Base-by-base conservation (phyloP, 1,140 invertebrate species). In the Bombus waltoni region DNA sequence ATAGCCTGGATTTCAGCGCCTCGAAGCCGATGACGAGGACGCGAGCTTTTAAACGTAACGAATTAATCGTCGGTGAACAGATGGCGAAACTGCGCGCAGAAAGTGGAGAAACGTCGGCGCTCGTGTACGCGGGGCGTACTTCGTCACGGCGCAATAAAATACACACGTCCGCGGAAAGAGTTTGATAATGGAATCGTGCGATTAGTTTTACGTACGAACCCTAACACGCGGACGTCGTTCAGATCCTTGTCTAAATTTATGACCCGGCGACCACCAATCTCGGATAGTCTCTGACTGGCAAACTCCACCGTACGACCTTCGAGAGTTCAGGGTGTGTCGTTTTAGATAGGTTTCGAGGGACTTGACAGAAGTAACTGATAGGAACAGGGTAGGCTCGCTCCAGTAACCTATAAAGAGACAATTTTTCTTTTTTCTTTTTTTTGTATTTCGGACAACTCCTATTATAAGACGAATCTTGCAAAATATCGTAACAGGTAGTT, bases 331-430 rank as follows among this genome's bases (percentile, higher is more conserved):
- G 35, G 1, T 38, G 32, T 35, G 32, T 22, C 32, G n/a, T 66
- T 35, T 35, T 35, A 25, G 8, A 10, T 10, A 62, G 28, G n/a
- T 13, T 62, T 38, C 35, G 22, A 68, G 35, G 9, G 3, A 68
- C 32, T 8, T 22, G 65, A 53, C 47, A 53, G 18, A 22, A 53
- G 6, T 66, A 15, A 1, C 15, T 8, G 6, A 66, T 18, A 35
- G 2, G 13, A 8, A 32, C n/a, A 1, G 15, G 32, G 1, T 6
- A 6, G 5, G 2, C 62, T 65, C 28, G 10, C 10, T 13, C 57
- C 1, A 32, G 57, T n/a, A 3, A 0, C 0, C 15, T n/a, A 2
- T 5, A 18, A 8, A 9, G 35, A 3, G 32, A 35, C 47, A 22
- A 53, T 1, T 22, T 53, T 1, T 53, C 1, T 22, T 53, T 1